Evolutionary conservation across 1,140 invertebrate species (phyloP), one percentile per base, ranked within the genome.

Genomic region (Apis mellifera): DNA sequence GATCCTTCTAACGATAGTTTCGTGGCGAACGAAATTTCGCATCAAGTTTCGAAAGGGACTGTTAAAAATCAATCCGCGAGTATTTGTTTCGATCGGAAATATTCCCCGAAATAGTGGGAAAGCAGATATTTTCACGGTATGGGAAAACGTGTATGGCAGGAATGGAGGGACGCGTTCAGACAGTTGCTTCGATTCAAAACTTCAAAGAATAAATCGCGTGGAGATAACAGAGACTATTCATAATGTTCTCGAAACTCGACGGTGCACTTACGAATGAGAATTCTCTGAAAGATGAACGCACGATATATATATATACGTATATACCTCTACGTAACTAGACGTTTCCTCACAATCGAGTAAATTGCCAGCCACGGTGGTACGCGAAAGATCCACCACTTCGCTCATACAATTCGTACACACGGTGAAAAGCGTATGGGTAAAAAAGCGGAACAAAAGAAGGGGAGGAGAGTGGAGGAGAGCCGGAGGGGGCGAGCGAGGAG

Each of bases 311-410:
- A 32, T 32, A 32, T 32, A 32, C 55, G n/a, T 73, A 23, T 57
- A 26, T 60, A 60, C 32, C 32, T 73, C n/a, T 1, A 60, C 71
- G 71, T 48, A 59, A 48, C 19, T 57, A 74, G 50, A 71, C 69
- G 26, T 8, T 54, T 21, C 23, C 52, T 12, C 32, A 32, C 48
- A 52, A 80, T 74, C 64, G 42, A 32, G 54, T 26, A 81, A 81
- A 81, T 75, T 75, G 50, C 48, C 79, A 32, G 70, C 42, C 21
- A 11, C 50, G 26, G n/a, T 8, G 32, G 42, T 65, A 50, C 32
- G 70, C 32, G 17, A 74, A 52, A 13, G 57, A 60, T 71, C 52
- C 68, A 73, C 52, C 68, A 73, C 32, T 74, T 64, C 17, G 13
- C 54, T 64, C 8, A 9, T 21, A n/a, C 54, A 17, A 3, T 50